Percentiles rank a stretch among this genome's conserved stretches.
Evolutionary conservation across 53 echinoderm and acorn worm species (phyloP).

Genomic region (Apostichopus leukothele): DNA sequence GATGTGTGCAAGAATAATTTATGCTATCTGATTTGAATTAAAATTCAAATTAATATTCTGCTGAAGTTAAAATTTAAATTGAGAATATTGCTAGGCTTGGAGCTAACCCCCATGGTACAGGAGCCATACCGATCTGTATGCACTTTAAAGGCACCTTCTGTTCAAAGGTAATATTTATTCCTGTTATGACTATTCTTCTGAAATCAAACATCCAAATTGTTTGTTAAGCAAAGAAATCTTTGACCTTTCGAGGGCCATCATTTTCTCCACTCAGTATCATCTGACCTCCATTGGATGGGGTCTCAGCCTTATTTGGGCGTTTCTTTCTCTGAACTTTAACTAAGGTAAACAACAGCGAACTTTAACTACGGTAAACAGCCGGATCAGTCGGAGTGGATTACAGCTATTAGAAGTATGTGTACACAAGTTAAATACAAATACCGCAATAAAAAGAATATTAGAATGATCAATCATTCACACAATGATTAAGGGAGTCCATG

Average conservation of each 20-base stretch:
- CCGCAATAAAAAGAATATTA: background rate
- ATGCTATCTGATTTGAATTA: no score
- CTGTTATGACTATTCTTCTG: conserved; percentile 22
- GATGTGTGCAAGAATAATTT: no score
- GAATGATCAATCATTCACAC: conserved; percentile 9
- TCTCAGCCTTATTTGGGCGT: background rate
- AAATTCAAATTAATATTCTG: no score
- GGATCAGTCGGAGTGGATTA: background rate
- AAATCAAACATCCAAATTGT: conserved; percentile 32
- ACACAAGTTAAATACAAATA: conserved; percentile 10
- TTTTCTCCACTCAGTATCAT: background rate
- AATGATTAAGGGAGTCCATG: background rate
- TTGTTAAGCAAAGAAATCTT: conserved; percentile 21
- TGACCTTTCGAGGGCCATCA: conserved; percentile 38
- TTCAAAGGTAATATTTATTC: background rate
- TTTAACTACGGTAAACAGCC: conserved; percentile 11
- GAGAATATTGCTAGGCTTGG: no score
- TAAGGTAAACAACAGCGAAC: background rate
- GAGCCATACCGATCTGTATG: no score
- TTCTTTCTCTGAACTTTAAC: conserved; percentile 19
- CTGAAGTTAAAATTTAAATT: no score
- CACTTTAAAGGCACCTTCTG: no score
- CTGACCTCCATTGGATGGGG: background rate
- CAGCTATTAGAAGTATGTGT: background rate
- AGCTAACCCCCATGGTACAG: no score